Evolutionary conservation across 2,888 invertebrate genomes (phyloP).

Genomic region (Myopa testacea): DNA sequence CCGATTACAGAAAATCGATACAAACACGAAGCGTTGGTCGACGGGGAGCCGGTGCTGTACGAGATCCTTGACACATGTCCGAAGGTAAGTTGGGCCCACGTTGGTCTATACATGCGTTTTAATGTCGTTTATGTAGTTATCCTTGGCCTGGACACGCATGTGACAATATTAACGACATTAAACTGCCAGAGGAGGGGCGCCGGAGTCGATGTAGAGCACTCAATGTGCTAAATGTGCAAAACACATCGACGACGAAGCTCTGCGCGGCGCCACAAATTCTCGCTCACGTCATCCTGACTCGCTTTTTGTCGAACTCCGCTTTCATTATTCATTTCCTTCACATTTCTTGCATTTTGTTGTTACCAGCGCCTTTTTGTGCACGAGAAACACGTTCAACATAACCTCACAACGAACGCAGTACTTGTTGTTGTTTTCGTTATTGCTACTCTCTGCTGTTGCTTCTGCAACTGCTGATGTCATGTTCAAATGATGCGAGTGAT

Average conservation of each 20-base stretch:
- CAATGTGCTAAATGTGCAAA: background rate
- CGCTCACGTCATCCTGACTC: conserved; percentile 10
- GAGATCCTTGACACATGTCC: conserved; percentile 92
- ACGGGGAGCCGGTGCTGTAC: conserved; percentile 89
- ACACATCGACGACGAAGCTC: background rate
- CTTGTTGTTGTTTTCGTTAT: background rate
- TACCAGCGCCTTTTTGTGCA: too few species aligned
- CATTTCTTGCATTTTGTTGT: background rate
- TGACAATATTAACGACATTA: background rate
- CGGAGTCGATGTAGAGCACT: background rate
- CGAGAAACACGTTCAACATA: background rate
- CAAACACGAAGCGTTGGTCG: conserved; percentile 88
- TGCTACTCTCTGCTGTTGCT: conserved; percentile 11
- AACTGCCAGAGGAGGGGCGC: background rate
- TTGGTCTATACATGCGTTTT: background rate
- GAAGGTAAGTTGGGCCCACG: conserved; percentile 57
- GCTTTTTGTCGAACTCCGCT: conserved; percentile 3
- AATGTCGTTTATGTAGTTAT: background rate
- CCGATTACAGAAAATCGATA: conserved; percentile 84
- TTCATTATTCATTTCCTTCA: background rate
- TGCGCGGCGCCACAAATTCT: background rate
- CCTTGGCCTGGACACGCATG: conserved; percentile 9
- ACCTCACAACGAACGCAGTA: background rate
- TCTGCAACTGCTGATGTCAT: conserved; percentile 7
- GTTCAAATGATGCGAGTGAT: background rate